Conservation (phyloP, 2,797 vertebrate species). For the Salarias fasciatus region DNA sequence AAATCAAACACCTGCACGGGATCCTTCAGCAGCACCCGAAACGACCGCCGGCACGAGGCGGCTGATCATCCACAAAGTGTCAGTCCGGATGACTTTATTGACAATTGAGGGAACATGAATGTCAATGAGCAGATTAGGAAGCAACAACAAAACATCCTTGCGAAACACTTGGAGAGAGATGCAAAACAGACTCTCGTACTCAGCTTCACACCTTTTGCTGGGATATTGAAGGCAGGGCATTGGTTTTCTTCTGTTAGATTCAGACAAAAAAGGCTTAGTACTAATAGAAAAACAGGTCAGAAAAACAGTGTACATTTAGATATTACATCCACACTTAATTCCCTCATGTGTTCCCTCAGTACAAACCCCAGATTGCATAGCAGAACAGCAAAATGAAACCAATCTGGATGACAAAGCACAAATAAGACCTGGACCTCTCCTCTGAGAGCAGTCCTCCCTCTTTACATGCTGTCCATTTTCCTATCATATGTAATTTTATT, state of each 20-base stretch:
- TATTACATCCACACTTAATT: slow-evolving; percentile 20
- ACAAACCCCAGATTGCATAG: slow-evolving; percentile 40
- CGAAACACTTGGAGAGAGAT: slow-evolving; percentile 30
- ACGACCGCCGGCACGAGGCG: slow-evolving; percentile 29
- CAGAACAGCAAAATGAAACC: slow-evolving; percentile 60
- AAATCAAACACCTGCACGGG: slow-evolving; percentile 64
- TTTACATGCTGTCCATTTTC: slow-evolving; percentile 40
- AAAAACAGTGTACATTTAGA: slow-evolving; percentile 19
- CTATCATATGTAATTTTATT: slow-evolving; percentile 52
- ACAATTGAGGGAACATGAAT: slow-evolving; percentile 57
- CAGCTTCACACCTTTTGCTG: slow-evolving; percentile 51
- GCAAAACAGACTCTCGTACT: slow-evolving; percentile 40
- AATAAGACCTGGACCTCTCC: slow-evolving; percentile 62
- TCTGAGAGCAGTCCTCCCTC: slow-evolving; percentile 38
- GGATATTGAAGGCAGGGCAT: slow-evolving; percentile 16
- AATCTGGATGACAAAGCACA: slow-evolving; percentile 79
- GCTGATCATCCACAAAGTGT: background rate
- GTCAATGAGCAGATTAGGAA: slow-evolving; percentile 66
- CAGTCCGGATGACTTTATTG: slow-evolving; percentile 30
- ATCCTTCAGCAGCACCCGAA: slow-evolving; percentile 32
- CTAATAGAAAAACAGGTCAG: no score
- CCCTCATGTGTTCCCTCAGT: slow-evolving; percentile 28
- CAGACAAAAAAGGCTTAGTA: slow-evolving; percentile 1
- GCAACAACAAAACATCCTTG: slow-evolving; percentile 47
- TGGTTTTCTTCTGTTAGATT: background rate